These are phyloP conservation scores for Nymphalis polychloros DNA, from an alignment of 2,888 invertebrate species.

Conservation along the genomic window DNA sequence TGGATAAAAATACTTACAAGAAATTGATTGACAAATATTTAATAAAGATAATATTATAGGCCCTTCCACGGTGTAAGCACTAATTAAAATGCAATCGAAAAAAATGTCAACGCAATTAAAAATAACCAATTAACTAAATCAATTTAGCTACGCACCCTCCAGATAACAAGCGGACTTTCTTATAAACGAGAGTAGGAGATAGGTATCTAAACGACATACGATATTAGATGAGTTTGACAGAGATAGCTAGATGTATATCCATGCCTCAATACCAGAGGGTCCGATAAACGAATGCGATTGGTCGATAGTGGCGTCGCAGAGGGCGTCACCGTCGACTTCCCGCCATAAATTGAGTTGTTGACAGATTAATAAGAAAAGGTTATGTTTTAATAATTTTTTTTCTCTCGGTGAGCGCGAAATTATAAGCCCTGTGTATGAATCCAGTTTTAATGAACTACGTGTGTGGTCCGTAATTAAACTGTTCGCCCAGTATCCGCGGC, in stretches of 20 bases:
- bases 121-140: slow-evolving; percentile 32
- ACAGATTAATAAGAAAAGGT: slow-evolving; percentile 80
- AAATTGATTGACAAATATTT: neutral
- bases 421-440: slow-evolving; percentile 63
- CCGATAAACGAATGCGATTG: slow-evolving; percentile 57
- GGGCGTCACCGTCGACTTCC: slow-evolving; percentile 73
- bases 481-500: slow-evolving; percentile 47
- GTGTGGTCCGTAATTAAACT: slow-evolving; percentile 77
- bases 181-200: slow-evolving; percentile 16
- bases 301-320: slow-evolving; percentile 60
- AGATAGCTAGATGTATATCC: slow-evolving; percentile 49
- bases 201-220: neutral
- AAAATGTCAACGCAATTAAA: slow-evolving; percentile 35
- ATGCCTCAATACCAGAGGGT: slow-evolving; percentile 44
- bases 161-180: slow-evolving; percentile 14
- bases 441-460: slow-evolving; percentile 70
- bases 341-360: slow-evolving; percentile 83
- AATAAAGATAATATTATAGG: neutral
- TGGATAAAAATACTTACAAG: too few species aligned
- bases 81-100: slow-evolving; percentile 23
- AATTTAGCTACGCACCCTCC: slow-evolving; percentile 23
- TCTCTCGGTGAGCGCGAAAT: slow-evolving; percentile 68
- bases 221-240: slow-evolving; percentile 45
- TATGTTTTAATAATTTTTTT: slow-evolving; percentile 78
- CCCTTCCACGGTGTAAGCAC: neutral